Percentiles rank a stretch among this genome's conserved stretches.
These are phyloP conservation scores for Pituophis catenifer DNA, from an alignment of 2,113 vertebrate genomes.

Conservation along the genomic window DNA sequence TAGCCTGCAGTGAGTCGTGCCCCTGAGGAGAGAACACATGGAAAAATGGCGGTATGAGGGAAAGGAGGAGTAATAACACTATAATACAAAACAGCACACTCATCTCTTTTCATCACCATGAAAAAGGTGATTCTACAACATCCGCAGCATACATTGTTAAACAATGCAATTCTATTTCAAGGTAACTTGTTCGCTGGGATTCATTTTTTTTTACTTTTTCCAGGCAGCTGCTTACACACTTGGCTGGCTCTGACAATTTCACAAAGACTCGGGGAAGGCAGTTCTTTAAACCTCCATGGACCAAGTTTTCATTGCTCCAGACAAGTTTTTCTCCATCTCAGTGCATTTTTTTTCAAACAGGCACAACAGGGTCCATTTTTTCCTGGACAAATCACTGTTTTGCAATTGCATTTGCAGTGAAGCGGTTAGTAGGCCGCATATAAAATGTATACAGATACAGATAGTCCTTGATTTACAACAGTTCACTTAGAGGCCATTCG, in stretches of 20 bases:
- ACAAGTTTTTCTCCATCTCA: neutral
- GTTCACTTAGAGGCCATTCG: neutral
- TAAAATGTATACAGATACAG: neutral
- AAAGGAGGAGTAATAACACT: neutral
- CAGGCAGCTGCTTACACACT: slow-evolving; percentile 23
- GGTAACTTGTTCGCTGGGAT: slow-evolving; percentile 5
- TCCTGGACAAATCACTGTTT: neutral
- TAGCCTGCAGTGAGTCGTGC: slow-evolving; percentile 81
- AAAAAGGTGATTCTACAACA: slow-evolving; percentile 15
- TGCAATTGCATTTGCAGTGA: neutral
- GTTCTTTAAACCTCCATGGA: neutral
- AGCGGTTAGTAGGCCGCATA: neutral
- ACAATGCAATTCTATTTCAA: neutral
- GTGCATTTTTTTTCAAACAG: slow-evolving; percentile 17
- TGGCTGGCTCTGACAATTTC: neutral
- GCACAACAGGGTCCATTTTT: neutral
- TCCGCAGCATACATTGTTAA: neutral
- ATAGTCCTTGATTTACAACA: neutral
- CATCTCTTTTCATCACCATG: neutral
- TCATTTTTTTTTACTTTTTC: neutral
- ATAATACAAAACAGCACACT: neutral
- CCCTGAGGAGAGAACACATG: slow-evolving; percentile 66
- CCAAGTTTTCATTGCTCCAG: neutral
- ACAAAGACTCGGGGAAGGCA: slow-evolving; percentile 1
- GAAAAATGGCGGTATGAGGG: fast-evolving